Evolutionary conservation across 2,888 invertebrate genomes (phyloP).

Genomic region (Rhimphoctona megacephalus): DNA sequence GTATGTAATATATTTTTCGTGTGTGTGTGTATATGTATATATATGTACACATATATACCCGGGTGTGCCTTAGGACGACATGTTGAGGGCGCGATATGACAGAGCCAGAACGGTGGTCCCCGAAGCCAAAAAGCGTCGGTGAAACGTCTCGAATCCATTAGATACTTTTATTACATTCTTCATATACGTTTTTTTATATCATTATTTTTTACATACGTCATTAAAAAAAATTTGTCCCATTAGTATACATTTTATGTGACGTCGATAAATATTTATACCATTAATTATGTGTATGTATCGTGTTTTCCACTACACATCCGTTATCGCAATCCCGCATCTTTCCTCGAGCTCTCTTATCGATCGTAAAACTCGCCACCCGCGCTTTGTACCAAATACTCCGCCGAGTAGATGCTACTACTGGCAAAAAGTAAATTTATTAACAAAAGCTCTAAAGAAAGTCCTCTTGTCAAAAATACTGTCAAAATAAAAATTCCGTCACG

Average conservation of each 20-base stretch:
- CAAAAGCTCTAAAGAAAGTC: background rate
- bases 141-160: background rate
- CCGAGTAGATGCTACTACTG: background rate
- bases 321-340: constrained; percentile 77
- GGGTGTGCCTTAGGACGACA: constrained; percentile 4
- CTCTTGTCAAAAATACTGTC: background rate
- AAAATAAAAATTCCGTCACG: background rate
- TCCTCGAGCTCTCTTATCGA: constrained; percentile 73
- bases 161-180: constrained; percentile 3
- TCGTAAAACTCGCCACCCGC: constrained; percentile 69
- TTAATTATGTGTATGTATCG: background rate
- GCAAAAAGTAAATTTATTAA: background rate
- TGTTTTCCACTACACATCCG: constrained; percentile 48
- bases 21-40: background rate
- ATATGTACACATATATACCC: too few species aligned
- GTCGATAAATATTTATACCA: background rate
- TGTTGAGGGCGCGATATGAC: constrained; percentile 23
- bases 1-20: background rate
- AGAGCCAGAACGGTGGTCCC: constrained; percentile 42
- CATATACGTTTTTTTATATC: background rate
- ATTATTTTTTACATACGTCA: background rate
- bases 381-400: constrained; percentile 22
- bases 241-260: background rate
- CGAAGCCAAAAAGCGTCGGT: constrained; percentile 37
- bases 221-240: background rate